Evolutionary conservation across 2,797 vertebrate genomes (phyloP).

Genomic region (Borostomias antarcticus): DNA sequence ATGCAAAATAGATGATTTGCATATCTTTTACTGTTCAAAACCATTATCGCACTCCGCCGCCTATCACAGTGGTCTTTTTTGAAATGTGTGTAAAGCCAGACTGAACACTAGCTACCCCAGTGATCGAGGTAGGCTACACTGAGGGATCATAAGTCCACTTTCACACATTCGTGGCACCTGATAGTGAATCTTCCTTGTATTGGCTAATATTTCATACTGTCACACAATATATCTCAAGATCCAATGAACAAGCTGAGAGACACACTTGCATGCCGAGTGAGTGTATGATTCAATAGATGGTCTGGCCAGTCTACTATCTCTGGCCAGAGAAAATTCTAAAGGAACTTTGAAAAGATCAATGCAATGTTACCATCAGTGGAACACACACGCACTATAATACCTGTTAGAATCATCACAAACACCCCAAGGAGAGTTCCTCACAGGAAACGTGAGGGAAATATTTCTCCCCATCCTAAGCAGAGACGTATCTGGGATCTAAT

Average conservation of each 20-base stretch:
- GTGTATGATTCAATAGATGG: no score
- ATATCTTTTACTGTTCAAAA: not conserved
- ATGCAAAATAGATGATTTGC: not conserved
- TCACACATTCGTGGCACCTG: not conserved
- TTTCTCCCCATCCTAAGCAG: constrained; percentile 12
- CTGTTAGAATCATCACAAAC: not conserved
- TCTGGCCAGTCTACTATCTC: no score
- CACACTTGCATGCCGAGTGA: no score
- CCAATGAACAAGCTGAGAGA: no score
- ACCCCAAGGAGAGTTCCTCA: not conserved
- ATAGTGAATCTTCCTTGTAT: no score
- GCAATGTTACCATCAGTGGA: not conserved
- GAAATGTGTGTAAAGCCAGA: not conserved
- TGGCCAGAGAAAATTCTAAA: not conserved
- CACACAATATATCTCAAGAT: no score
- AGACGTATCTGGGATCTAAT: constrained; percentile 42
- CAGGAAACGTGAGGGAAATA: not conserved
- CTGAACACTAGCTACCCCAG: not conserved
- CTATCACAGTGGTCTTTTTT: not conserved
- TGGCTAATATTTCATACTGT: no score
- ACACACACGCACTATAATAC: not conserved
- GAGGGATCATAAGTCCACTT: not conserved
- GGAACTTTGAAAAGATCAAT: not conserved
- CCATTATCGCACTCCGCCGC: not conserved
- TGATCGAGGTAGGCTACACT: no score